Evolutionary conservation across 2,888 invertebrate species (phyloP).

Genomic region (Drosophila anceps): DNA sequence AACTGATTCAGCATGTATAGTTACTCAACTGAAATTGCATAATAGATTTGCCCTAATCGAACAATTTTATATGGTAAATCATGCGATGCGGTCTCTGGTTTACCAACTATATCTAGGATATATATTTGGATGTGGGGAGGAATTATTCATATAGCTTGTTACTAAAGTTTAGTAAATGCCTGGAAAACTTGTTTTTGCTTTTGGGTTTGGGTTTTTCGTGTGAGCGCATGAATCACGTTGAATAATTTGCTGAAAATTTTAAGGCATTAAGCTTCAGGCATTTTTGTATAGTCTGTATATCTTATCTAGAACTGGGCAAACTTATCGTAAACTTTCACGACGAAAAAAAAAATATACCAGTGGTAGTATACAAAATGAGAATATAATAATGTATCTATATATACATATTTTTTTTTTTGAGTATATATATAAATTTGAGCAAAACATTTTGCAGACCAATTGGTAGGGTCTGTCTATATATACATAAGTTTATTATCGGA

Average conservation of each 20-base stretch:
- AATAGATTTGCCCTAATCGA: background rate
- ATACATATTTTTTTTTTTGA: background rate
- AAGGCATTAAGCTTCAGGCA: slow-evolving; percentile 19
- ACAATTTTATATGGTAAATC: background rate
- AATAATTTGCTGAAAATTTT: slow-evolving; percentile 36
- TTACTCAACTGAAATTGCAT: background rate
- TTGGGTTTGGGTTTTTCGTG: slow-evolving; percentile 29
- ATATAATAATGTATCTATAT: too few relatives aligned
- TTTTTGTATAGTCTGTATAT: slow-evolving; percentile 49
- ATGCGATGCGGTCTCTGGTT: background rate
- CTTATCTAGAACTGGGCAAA: slow-evolving; percentile 50
- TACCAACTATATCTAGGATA: background rate
- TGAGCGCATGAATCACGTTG: slow-evolving; percentile 32
- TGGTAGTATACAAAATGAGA: slow-evolving; percentile 2
- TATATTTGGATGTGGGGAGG: too few relatives aligned
- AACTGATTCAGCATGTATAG: background rate
- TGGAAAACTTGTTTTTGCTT: background rate
- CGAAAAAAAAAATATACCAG: slow-evolving; percentile 3
- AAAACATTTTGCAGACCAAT: slow-evolving; percentile 12
- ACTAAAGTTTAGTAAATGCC: background rate
- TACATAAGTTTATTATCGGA: background rate
- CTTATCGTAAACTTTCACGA: slow-evolving; percentile 39
- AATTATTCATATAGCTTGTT: background rate
- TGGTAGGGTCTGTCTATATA: background rate
- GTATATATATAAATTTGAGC: background rate